phyloP scores from a whole-genome alignment of 2,113 vertebrate genomes.

The Leptocoma aspasia region DNA sequence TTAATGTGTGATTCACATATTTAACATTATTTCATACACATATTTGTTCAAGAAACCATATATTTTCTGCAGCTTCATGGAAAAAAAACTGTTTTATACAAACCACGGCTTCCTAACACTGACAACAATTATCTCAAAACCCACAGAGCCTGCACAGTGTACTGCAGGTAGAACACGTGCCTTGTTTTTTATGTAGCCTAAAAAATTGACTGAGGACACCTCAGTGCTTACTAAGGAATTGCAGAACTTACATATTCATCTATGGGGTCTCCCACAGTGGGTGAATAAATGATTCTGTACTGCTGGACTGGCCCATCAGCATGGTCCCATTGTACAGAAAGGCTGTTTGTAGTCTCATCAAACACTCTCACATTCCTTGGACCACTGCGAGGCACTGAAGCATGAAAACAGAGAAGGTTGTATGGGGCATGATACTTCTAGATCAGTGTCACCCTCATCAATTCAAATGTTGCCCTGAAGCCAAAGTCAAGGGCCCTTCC shows the following conservation, averaged over 20 bases:
- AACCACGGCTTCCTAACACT: neutral
- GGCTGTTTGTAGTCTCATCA: constrained; percentile 88
- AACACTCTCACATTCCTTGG: constrained; percentile 91
- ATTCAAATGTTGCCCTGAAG: neutral
- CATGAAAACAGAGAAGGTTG: neutral
- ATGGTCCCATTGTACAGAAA: constrained; percentile 93
- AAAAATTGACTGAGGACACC: neutral
- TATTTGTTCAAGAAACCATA: neutral
- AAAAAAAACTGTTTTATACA: neutral
- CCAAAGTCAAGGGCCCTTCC: neutral
- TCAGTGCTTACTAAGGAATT: neutral
- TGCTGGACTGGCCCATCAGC: constrained; percentile 93
- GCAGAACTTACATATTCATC: constrained; percentile 88
- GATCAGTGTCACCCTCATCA: neutral
- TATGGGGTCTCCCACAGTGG: constrained; percentile 87
- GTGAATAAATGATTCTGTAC: constrained; percentile 89
- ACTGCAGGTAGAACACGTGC: neutral
- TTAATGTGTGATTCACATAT: neutral
- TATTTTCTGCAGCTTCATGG: neutral
- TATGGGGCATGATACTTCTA: neutral
- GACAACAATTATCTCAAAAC: neutral
- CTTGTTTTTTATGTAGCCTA: neutral
- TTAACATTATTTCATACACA: neutral
- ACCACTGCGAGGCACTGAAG: constrained; percentile 86
- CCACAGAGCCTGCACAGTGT: neutral